A percentile compares a stretch with the other conserved stretches of the same genome.
These are phyloP conservation scores for Potorous gilbertii DNA, from an alignment of 2,797 vertebrate genomes.

Conservation along the genomic window DNA sequence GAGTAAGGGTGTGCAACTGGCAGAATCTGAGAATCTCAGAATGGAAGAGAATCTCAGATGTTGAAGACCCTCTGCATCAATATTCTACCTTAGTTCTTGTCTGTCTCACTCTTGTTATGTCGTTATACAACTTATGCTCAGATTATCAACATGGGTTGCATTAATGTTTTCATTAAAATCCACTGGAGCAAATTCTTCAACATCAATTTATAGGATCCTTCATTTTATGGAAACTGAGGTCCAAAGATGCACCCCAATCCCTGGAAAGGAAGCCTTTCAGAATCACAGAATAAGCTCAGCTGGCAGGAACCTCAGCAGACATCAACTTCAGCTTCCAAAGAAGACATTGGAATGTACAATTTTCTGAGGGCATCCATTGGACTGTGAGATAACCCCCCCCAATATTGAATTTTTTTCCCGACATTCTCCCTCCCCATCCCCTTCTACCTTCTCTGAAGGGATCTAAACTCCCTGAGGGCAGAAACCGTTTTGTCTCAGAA, in stretches of 20 bases:
- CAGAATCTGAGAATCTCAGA: background rate
- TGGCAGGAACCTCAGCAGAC: background rate
- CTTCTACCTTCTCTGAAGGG: background rate
- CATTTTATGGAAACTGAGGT: background rate
- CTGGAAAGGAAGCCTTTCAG: background rate
- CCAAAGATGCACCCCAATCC: background rate
- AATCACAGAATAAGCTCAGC: background rate
- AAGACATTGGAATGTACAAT: background rate
- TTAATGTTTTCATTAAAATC: background rate
- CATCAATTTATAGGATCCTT: background rate
- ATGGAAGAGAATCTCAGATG: background rate
- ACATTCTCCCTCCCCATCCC: rapidly evolving
- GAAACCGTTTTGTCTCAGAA: background rate
- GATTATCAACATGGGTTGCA: background rate
- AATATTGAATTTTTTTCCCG: background rate
- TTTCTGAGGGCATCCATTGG: background rate
- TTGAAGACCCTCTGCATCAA: background rate
- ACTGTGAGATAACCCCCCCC: background rate
- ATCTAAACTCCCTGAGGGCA: background rate
- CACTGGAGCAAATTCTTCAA: background rate
- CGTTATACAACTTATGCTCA: background rate
- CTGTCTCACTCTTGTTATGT: background rate
- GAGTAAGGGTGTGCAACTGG: background rate
- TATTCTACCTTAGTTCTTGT: background rate
- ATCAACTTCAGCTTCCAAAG: background rate